A percentile compares a stretch with the other conserved stretches of the same genome.
These are phyloP conservation scores for Sebastolobus alascanus DNA, from an alignment of 2,797 vertebrate genomes.

Conservation along the genomic window DNA sequence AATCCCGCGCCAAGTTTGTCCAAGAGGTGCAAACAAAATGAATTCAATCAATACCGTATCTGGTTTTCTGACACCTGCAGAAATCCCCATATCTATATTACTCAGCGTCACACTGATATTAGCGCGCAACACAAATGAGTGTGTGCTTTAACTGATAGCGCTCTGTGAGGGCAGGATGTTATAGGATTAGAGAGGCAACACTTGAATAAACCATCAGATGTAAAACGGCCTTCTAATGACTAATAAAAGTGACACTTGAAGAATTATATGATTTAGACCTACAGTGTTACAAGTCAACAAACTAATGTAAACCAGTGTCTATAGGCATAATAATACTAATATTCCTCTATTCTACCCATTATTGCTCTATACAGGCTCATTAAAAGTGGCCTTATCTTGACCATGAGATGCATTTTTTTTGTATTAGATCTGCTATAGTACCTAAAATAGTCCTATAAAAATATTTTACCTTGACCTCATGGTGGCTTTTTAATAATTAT, in stretches of 20 bases:
- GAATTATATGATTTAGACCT: not conserved
- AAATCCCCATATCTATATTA: slow-evolving; percentile 77
- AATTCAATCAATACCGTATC: slow-evolving; percentile 68
- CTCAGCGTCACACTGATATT: slow-evolving; percentile 72
- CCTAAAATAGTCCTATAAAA: not conserved
- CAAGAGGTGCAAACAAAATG: not conserved
- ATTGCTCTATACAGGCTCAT: not conserved
- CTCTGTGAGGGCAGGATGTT: not conserved
- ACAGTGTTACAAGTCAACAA: not conserved
- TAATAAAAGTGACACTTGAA: slow-evolving; percentile 15
- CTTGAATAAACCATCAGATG: slow-evolving; percentile 40
- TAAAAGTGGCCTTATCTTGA: not conserved
- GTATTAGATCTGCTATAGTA: not conserved
- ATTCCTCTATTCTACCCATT: not conserved
- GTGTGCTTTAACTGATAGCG: slow-evolving; percentile 71
- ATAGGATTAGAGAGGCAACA: slow-evolving; percentile 26
- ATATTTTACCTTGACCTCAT: not conserved
- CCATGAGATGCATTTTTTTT: too few species aligned
- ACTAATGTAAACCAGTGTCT: not conserved
- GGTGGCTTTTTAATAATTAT: not conserved
- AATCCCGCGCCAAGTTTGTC: not conserved
- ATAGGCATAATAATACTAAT: too few species aligned
- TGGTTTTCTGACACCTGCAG: slow-evolving; percentile 62
- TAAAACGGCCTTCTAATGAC: slow-evolving; percentile 11
- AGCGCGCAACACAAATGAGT: slow-evolving; percentile 37